Conservation (phyloP, 2,888 invertebrate genomes). For the Drosophila testacea region DNA sequence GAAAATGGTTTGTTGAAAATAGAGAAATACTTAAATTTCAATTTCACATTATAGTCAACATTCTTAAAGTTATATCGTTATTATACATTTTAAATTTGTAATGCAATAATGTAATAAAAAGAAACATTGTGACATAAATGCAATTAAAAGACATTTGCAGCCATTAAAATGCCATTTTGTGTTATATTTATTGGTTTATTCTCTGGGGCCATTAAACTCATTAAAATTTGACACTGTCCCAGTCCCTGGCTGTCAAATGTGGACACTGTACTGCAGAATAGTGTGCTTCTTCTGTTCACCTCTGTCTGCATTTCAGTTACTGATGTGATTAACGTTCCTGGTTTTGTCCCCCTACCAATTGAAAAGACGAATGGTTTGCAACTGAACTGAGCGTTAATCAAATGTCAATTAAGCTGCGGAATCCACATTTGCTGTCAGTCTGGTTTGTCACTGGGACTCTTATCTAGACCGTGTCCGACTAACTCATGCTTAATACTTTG, state of each 20-base stretch:
- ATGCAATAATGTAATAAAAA: constrained; percentile 42
- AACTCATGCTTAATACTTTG: constrained; percentile 36
- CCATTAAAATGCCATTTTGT: constrained; percentile 70
- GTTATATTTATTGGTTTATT: constrained; percentile 57
- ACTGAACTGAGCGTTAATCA: constrained; percentile 58
- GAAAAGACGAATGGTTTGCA: background rate
- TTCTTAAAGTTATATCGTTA: background rate
- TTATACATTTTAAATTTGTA: constrained; percentile 1
- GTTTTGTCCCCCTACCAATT: constrained; percentile 30
- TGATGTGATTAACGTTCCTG: constrained; percentile 58
- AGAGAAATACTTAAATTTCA: background rate
- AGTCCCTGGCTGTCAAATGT: constrained; percentile 33
- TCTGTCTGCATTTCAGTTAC: constrained; percentile 25
- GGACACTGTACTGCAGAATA: constrained; percentile 11
- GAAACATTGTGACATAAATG: constrained; percentile 60
- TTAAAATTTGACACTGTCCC: constrained; percentile 61
- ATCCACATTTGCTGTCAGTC: constrained; percentile 43
- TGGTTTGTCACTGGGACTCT: constrained; percentile 8
- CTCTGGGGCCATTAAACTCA: constrained; percentile 64
- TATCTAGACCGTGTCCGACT: constrained; percentile 22
- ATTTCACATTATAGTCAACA: background rate
- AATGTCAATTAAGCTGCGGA: constrained; percentile 67
- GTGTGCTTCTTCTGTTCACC: background rate
- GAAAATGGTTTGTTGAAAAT: no score
- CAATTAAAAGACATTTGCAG: constrained; percentile 73